Base-by-base conservation (phyloP, 2,797 vertebrate species). In the Lepidocolaptes lacrymiger region DNA sequence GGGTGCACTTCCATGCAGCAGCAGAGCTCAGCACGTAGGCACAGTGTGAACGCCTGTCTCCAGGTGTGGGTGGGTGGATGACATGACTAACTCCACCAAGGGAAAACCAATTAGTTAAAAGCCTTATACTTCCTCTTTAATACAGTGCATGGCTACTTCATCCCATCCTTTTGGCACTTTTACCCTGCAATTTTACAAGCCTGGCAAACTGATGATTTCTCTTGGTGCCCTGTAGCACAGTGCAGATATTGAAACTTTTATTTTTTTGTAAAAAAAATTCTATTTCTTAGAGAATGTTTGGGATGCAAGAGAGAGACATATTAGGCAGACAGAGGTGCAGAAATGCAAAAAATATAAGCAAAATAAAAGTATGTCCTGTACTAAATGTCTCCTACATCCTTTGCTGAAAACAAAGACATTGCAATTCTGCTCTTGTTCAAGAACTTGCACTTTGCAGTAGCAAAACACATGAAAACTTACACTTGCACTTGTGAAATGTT, bases 21-120 rank as follows among this genome's bases (percentile, higher is more conserved):
- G 32, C 37, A 4, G 2, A 73, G 32, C 34, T 85, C 44, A 49
- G 48, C 51, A 24, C 0, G 0, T 1, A 23, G 20, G 23, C 41
- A 49, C 9, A 24, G 39, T 2, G 11, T 15, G 44, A 17, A 30
- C 14, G 51, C 44, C 10, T 22, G 27, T 21, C 12, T 69, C 34
- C 58, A 37, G 37, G 44, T 34, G 30, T 9, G n/a, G 12, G 26
- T 7, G 17, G 7, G 23, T 46, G 12, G 34, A 17, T 16, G 39
- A 9, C 23, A 30, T 7, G 22, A 12, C 13, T 55, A 36, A 55
- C 19, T 48, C 19, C 43, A 34, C 5, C 36, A 55, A 63, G 16
- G n/a, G 24, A 89, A 89, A 74, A 34, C 0, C 14, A 30, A 7
- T n/a, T 14, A 51, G 6, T 24, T 63, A 59, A 74, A 71, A 67